Base-by-base conservation (phyloP, 2,888 invertebrate genomes). In the Watsonalla cultraria region DNA sequence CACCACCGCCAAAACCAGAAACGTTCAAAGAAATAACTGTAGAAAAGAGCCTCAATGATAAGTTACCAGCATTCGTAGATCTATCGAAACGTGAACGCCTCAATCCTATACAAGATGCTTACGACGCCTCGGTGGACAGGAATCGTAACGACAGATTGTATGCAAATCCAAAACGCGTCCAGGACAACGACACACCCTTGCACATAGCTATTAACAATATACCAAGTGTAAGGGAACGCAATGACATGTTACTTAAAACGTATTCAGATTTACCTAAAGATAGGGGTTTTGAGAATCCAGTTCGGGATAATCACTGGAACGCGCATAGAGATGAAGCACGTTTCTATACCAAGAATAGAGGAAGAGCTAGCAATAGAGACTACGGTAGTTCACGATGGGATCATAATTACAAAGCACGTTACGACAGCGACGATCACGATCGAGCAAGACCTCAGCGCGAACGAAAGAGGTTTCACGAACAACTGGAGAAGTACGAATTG, bases 401-500 rank as follows among this genome's bases (percentile, higher is more conserved):
- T 2, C 51, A 56, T 50, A 53, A 52, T 42, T 8, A 47, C 56
- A 42, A 51, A 51, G 15, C 51, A 15, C 9, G 34, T 2, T 42
- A 39, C 6, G 11, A 15, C 11, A 37, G 9, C 9, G 35, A 14
- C 9, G 52, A 52, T n/a, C 54, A 61, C 42, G 56, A 56, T 5
- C 52, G 53, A 4, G 51, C 52, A 45, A 60, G 51, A 42, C 49
- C 62, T 39, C 54, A 54, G 5, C 61, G 57, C 8, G 56, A 54
- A 39, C 39, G 55, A 6, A 59, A 66, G 52, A 64, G 75, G 49
- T 86, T 78, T 56, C 86, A 86, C 53, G 82, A 86, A 55, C 79
- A 68, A 58, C 62, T 84, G 51, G 82, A 83, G 59, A 59, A 53
- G 42, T 59, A 61, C 11, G 59, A 54, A n/a, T 56, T 46, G 57